phyloP scores from a whole-genome alignment of 2,797 vertebrate species.

The Hipposideros larvatus region DNA sequence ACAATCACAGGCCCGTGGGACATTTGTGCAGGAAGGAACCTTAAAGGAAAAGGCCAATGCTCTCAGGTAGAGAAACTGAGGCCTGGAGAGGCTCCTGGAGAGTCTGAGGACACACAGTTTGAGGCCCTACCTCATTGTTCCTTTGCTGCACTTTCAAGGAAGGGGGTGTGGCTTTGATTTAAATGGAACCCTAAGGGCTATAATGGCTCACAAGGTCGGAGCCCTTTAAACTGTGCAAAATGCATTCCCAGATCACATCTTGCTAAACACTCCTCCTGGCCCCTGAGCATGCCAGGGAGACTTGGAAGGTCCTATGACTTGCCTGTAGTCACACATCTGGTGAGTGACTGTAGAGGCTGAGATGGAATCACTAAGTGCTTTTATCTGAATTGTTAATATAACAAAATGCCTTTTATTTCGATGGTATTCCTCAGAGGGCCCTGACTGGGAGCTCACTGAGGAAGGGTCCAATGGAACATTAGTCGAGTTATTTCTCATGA shows the following conservation, averaged over 20 bases:
- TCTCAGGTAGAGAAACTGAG: neutral
- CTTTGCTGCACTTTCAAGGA: neutral
- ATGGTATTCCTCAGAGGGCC: neutral
- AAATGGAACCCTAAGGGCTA: neutral
- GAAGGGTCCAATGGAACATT: neutral
- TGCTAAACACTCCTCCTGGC: neutral
- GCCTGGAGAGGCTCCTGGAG: neutral
- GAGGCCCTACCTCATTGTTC: neutral
- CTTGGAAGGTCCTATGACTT: neutral
- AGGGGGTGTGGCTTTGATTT: neutral
- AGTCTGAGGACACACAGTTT: neutral
- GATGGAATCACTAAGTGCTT: neutral
- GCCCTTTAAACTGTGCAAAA: neutral
- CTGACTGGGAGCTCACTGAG: neutral
- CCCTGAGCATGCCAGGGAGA: neutral
- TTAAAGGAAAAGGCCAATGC: neutral
- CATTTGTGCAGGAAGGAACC: neutral
- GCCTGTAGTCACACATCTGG: neutral
- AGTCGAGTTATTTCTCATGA: neutral
- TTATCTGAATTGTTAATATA: neutral
- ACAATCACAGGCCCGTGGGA: neutral
- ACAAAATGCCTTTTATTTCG: neutral
- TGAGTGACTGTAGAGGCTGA: neutral
- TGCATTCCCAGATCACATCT: neutral
- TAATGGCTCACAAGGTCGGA: fast-evolving